phyloP scores from a whole-genome alignment of 2,797 vertebrate species.

The Buphagus erythrorhynchus region DNA sequence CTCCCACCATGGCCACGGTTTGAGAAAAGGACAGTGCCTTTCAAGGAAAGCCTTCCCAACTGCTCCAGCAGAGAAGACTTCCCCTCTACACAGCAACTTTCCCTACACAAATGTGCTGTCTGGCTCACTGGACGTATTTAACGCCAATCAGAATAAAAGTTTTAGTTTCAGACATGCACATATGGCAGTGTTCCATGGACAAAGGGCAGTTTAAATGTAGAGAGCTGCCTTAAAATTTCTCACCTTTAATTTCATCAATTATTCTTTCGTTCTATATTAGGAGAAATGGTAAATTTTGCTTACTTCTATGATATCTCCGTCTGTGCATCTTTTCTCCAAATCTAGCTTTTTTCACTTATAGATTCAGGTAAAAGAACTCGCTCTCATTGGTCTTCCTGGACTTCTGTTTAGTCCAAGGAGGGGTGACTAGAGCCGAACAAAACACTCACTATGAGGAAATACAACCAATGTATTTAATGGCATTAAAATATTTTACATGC shows the following conservation, averaged over 20 bases:
- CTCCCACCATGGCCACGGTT: not conserved
- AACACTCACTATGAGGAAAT: not conserved
- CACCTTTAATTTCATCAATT: not conserved
- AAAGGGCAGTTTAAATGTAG: not conserved
- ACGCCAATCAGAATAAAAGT: fast-evolving
- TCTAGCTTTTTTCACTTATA: not conserved
- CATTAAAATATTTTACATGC: slow-evolving; percentile 49
- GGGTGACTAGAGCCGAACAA: not conserved
- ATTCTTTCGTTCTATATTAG: not conserved
- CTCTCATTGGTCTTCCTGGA: not conserved
- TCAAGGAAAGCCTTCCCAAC: not conserved
- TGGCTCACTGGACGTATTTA: not conserved
- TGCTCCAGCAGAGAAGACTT: not conserved
- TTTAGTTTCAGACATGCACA: not conserved
- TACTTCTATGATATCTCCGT: not conserved
- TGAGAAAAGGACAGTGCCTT: not conserved
- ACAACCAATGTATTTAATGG: not conserved
- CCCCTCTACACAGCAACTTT: not conserved
- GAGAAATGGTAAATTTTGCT: not conserved
- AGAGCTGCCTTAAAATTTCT: not conserved
- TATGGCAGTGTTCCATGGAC: not conserved
- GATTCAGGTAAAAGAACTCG: not conserved
- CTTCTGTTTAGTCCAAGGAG: not conserved
- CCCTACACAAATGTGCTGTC: not conserved
- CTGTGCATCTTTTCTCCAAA: not conserved